Percentiles rank a stretch among this genome's conserved stretches.
Conservation (phyloP, 2,797 vertebrate genomes). For the Tangara arthus region DNA sequence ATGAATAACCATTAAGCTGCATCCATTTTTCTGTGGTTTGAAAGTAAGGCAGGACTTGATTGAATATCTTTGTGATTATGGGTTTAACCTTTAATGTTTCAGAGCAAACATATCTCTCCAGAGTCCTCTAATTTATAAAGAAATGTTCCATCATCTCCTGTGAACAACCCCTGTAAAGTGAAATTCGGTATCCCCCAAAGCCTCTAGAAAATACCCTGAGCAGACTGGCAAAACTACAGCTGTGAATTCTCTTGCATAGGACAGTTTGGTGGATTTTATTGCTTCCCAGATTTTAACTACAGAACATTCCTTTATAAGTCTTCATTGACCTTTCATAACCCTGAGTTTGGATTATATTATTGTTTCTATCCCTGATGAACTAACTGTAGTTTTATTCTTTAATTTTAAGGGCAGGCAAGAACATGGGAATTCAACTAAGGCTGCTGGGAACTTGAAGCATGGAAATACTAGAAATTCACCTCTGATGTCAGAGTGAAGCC, state of each 20-base stretch:
- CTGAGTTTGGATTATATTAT: neutral
- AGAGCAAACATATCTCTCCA: neutral
- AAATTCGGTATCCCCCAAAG: neutral
- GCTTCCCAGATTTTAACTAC: neutral
- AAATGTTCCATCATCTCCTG: neutral
- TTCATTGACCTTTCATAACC: neutral
- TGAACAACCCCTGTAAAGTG: neutral
- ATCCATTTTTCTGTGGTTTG: neutral
- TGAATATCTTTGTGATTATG: neutral
- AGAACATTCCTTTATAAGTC: neutral
- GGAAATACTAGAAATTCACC: neutral
- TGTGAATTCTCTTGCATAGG: neutral
- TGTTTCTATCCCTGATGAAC: neutral
- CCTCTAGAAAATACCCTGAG: neutral
- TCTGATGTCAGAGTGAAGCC: neutral
- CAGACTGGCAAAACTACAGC: neutral
- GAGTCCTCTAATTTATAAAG: neutral
- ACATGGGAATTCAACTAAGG: neutral
- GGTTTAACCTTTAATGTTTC: neutral
- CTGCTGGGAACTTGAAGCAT: neutral
- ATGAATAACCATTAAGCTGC: neutral
- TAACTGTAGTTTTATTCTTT: neutral
- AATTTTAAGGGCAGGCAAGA: neutral
- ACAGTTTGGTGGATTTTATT: neutral
- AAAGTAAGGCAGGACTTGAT: neutral